Evolutionary conservation across 2,888 invertebrate species (phyloP), one percentile per base, ranked within the genome.

Genomic region (Lapara coniferarum): DNA sequence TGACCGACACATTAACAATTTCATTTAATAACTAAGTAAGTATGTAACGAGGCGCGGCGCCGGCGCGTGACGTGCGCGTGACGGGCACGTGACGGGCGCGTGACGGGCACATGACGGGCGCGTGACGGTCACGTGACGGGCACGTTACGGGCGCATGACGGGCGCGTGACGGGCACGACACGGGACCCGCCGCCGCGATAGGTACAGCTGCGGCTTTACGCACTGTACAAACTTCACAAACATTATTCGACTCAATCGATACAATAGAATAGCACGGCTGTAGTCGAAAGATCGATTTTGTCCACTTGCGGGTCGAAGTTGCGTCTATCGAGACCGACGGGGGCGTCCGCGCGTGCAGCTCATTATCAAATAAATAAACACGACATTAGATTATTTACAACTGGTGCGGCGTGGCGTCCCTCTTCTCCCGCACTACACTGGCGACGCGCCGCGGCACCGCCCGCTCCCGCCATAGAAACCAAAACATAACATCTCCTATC

Each of bases 1-100:
- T 84, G 87, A 85, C 85, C 87, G 87, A 85, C 86, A 85, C 86
- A 82, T 83, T 86, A 88, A 86, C 88, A 86, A 85, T 83, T 82
- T 81, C 10, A 63, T 63, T 63, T 49, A 46, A 19, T 49, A 55
- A 57, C 69, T 52, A 73, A 84, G 84, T 85, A 86, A 70, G 85
- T 89, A 87, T 82, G 83, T 84, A 73, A 74, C 76, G 71, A 44
- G 63, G 69, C 69, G 78, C 74, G 80, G 74, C 77, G 75, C 70
- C 73, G 74, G 44, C 71, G 37, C 57, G 69, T 51, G 57, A 67
- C 73, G 69, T 51, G 63, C 69, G 58, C 66, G 37, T 37, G 37
- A 37, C 37, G 37, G 74, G 44, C 71, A 6, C 57, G 69, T 44
- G 53, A 68, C 73, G 69, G 63, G 68, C 69, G 78, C 74, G 80